These are phyloP conservation scores for Pitangus sulphuratus DNA, from an alignment of 2,797 vertebrate genomes.

Conservation along the genomic window DNA sequence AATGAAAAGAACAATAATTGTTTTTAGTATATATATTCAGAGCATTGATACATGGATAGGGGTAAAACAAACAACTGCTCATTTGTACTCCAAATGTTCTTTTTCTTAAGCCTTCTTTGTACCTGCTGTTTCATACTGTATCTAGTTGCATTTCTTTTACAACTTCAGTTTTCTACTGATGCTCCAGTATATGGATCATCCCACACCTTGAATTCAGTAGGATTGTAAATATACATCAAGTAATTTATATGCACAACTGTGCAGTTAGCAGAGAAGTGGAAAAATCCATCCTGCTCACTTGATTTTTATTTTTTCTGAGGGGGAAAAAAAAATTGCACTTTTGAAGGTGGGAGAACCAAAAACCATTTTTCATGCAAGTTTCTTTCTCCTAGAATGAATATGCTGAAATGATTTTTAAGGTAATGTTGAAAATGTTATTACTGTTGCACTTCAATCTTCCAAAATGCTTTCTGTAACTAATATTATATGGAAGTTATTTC, in stretches of 20 bases:
- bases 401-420: neutral
- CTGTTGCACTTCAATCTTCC: neutral
- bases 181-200: neutral
- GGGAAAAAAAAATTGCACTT: neutral
- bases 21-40: neutral
- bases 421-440: neutral
- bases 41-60: neutral
- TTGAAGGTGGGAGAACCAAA: neutral
- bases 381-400: neutral
- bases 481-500: neutral
- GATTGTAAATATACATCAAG: neutral
- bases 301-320: neutral
- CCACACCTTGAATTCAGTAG: neutral
- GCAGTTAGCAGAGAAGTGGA: neutral
- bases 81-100: neutral
- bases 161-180: neutral
- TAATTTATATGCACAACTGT: neutral
- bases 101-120: neutral
- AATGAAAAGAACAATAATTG: neutral
- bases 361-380: neutral
- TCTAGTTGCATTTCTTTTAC: neutral
- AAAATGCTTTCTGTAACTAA: neutral
- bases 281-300: neutral
- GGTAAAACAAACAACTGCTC: neutral
- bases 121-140: neutral